Percentiles rank a stretch among this genome's conserved stretches.
These are phyloP conservation scores for Felis chaus DNA, from an alignment of 2,113 vertebrate genomes.

Conservation along the genomic window DNA sequence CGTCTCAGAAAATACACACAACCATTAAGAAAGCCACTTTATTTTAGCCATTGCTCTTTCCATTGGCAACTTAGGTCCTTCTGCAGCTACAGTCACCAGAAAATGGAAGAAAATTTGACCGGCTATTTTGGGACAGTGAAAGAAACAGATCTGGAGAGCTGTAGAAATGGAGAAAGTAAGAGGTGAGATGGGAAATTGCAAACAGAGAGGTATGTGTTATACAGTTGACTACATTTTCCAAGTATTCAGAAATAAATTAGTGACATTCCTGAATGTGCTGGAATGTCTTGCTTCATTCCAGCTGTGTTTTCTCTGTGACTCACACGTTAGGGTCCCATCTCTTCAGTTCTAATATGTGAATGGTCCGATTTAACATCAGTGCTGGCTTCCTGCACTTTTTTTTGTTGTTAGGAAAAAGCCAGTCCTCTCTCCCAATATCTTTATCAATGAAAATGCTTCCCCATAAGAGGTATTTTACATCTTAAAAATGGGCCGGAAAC, in stretches of 20 bases:
- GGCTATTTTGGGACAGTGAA: constrained; percentile 30
- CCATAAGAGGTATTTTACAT: neutral
- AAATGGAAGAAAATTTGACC: constrained; percentile 44
- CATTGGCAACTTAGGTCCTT: constrained; percentile 18
- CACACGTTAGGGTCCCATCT: constrained; percentile 53
- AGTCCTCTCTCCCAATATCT: neutral
- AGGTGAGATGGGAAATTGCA: constrained; percentile 41
- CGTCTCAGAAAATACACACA: constrained; percentile 55
- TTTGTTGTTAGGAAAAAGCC: neutral
- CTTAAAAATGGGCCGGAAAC: neutral
- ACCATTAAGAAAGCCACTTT: constrained; percentile 43
- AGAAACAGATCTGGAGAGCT: constrained; percentile 48
- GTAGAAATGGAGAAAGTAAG: neutral
- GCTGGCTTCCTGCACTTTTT: neutral
- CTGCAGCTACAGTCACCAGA: neutral
- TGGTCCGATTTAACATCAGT: neutral
- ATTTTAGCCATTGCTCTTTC: constrained; percentile 51
- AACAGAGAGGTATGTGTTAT: constrained; percentile 55
- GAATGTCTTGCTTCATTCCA: constrained; percentile 71
- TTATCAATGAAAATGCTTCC: neutral
- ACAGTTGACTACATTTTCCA: constrained; percentile 52
- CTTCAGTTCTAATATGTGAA: neutral
- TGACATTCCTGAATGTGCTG: constrained; percentile 61
- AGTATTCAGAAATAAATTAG: constrained; percentile 65
- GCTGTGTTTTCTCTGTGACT: constrained; percentile 72